These are phyloP conservation scores for Endomychus coccineus DNA, from an alignment of 2,888 invertebrate species.

Conservation along the genomic window DNA sequence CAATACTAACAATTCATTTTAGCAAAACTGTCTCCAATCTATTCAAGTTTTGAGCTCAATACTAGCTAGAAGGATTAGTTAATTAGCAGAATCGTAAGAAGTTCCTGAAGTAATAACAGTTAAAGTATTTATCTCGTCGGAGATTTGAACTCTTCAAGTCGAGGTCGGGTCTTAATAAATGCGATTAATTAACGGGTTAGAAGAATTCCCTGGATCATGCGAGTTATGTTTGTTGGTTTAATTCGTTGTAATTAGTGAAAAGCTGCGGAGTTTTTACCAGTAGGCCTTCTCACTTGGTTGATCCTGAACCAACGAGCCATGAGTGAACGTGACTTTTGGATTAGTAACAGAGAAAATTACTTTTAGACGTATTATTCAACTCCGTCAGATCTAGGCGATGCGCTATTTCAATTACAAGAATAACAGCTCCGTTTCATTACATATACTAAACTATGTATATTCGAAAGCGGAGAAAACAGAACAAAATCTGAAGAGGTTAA, in stretches of 20 bases:
- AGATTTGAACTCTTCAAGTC: slow-evolving; percentile 6
- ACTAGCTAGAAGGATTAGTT: too few species aligned
- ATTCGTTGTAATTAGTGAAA: slow-evolving; percentile 25
- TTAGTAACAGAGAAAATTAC: slow-evolving; percentile 21
- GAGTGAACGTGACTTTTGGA: slow-evolving; percentile 23
- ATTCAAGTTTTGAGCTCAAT: too few species aligned
- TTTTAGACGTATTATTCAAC: slow-evolving; percentile 9
- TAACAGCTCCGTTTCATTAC: too few species aligned
- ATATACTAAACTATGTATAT: too few species aligned
- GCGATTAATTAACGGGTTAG: slow-evolving; percentile 31
- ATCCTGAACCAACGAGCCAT: slow-evolving; percentile 22
- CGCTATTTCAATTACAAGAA: too few species aligned
- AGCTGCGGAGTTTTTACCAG: slow-evolving; percentile 22
- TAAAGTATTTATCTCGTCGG: slow-evolving; percentile 5
- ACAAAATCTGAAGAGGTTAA: too few species aligned
- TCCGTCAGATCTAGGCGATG: too few species aligned
- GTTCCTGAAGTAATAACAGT: slow-evolving; percentile 5
- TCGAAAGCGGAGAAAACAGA: too few species aligned
- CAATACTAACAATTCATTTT: too few species aligned
- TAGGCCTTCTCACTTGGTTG: slow-evolving; percentile 22
- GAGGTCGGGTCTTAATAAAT: slow-evolving; percentile 27
- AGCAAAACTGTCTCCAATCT: too few species aligned
- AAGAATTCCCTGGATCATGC: slow-evolving; percentile 29
- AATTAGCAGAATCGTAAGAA: background rate
- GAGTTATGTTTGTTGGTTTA: slow-evolving; percentile 28